Evolutionary conservation across 2,113 vertebrate genomes (phyloP), one percentile per base, ranked within the genome.

Genomic region (Rallus limicola): DNA sequence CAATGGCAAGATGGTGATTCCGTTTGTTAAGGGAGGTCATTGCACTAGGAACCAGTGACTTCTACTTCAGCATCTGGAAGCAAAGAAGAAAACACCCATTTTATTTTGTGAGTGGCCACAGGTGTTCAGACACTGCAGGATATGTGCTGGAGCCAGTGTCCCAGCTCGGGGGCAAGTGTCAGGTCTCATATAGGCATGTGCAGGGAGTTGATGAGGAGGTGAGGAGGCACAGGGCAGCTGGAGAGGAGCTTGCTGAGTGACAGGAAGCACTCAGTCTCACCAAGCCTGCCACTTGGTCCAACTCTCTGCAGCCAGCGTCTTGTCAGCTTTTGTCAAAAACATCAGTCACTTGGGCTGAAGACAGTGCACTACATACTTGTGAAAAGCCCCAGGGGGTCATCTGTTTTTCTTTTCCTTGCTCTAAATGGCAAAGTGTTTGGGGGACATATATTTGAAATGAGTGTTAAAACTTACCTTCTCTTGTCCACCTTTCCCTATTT

Each of bases 81-180:
- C 9, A 6, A 55, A 56, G 36, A 65, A 46, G n/a, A 18, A 59
- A 50, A 36, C 16, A 14, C 10, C 18, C 6, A 0, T 81, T 53
- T 53, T n/a, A 29, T 46, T 69, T 11, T 11, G 58, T 12, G 31
- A 11, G 29, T 33, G 46, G n/a, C 48, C n/a, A 2, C n/a, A 36
- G 44, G 7, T 2, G 0, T 21, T 38, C 6, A 8, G 36, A 28
- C 0, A 0, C 42, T 40, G 20, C 0, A 1, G 53, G 64, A 56
- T 50, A 1, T n/a, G 38, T 23, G 19, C 48, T 14, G 53, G 33
- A 78, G 46, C 38, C 6, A 50, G 13, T 0, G 0, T 17, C 31
- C 62, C n/a, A 0, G 9, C 23, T 36, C 36, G 16, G 6, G 29
- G 48, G 33, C 25, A 40, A 40, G 48, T 3, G 11, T 52, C 31